Evolutionary conservation across 2,888 invertebrate species (phyloP), one percentile per base, ranked within the genome.

Genomic region (Drosophila borealis): DNA sequence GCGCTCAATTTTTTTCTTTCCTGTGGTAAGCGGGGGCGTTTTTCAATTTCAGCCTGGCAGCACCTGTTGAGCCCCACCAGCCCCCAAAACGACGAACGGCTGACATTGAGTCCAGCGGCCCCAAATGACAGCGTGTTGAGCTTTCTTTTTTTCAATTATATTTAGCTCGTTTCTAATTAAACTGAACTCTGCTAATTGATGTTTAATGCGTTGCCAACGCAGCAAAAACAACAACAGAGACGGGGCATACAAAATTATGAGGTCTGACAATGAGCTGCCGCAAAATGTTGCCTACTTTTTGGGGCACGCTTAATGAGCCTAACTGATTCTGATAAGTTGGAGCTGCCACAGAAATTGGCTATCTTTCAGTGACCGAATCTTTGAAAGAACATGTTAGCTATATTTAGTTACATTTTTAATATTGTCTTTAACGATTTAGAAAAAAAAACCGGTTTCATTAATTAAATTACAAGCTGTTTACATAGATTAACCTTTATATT

Each of bases 1-100:
- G 54, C 68, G 53, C 59, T 46, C 41, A 51, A 48, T 53, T 29
- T 53, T 42, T 55, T 34, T 8, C 8, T 46, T 45, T 55, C 9
- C 14, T 10, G 21, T 36, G 33, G 29, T 33, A 11, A 19, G 8
- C 34, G 50, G 25, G n/a, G 76, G 46, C 53, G 63, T 70, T 81
- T 81, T 81, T 84, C 76, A 84, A 84, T 81, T 81, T 84, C 51
- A 66, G 36, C 14, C 36, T 44, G 63, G 62, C 64, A 67, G 68
- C 80, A 82, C 81, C 81, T 82, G 81, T 82, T 82, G 81, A 63
- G 63, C 50, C 14, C 59, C 33, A 17, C 56, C 53, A n/a, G n/a
- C 46, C 21, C 14, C 19, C 17, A 39, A 36, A 25, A 42, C 9
- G n/a, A 17, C 36, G 14, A 29, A 45, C 37, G 39, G 39, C 70